These are phyloP conservation scores for Aptenodytes patagonicus DNA, from an alignment of 2,113 vertebrate species.

Conservation along the genomic window DNA sequence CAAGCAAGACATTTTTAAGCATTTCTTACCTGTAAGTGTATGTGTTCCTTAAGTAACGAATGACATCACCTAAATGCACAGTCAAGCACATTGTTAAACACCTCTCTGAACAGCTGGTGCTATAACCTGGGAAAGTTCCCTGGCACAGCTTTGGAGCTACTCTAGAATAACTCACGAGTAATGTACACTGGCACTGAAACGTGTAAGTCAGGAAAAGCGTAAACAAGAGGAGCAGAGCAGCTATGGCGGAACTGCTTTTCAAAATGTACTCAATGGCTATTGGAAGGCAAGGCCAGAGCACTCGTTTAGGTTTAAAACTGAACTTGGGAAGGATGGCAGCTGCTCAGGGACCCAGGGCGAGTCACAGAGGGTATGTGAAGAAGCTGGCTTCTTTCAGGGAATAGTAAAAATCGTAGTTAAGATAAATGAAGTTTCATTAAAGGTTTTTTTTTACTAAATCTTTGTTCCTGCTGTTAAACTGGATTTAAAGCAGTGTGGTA, in stretches of 20 bases:
- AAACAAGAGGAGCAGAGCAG: not conserved
- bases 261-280: not conserved
- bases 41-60: not conserved
- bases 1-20: not conserved
- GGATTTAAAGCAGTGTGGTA: not conserved
- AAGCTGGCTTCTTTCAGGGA: not conserved
- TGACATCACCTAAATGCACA: not conserved
- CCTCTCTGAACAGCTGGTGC: not conserved
- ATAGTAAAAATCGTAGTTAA: not conserved
- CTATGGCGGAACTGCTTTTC: not conserved
- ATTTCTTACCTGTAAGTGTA: not conserved
- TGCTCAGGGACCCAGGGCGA: not conserved
- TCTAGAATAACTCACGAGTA: not conserved
- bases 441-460: not conserved
- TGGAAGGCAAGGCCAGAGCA: not conserved
- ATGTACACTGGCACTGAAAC: not conserved
- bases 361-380: not conserved
- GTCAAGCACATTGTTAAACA: not conserved
- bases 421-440: not conserved
- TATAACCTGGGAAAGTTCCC: not conserved
- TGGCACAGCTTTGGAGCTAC: not conserved
- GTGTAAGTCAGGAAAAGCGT: accelerated
- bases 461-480: not conserved
- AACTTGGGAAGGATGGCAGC: not conserved
- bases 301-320: not conserved